These are phyloP conservation scores for Hyperopisus bebe DNA, from an alignment of 2,113 vertebrate genomes.

Conservation along the genomic window DNA sequence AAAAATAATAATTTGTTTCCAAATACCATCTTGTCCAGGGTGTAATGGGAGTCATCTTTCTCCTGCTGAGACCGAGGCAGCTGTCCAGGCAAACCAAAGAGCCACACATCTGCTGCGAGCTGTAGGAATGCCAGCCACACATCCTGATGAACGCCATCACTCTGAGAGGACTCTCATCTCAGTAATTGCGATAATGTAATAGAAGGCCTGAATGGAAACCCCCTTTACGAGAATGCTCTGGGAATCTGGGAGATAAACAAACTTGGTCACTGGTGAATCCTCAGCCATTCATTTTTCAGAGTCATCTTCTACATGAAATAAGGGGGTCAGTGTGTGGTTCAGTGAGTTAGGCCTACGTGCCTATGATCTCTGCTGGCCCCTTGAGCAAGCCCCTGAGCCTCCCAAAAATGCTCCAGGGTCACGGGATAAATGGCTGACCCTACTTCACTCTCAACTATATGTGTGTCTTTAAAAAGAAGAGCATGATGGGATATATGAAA, in stretches of 20 bases:
- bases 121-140: neutral
- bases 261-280: neutral
- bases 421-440: neutral
- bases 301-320: neutral
- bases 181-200: slow-evolving; percentile 5
- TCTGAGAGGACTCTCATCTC: slow-evolving; percentile 1
- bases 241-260: neutral
- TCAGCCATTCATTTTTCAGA: neutral
- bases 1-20: slow-evolving; percentile 10
- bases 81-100: slow-evolving; percentile 14
- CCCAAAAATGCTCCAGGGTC: neutral
- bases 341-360: neutral
- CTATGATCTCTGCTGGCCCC: neutral
- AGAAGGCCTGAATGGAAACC: neutral
- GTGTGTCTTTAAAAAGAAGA: neutral
- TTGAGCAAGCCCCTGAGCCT: neutral
- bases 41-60: neutral
- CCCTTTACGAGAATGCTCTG: neutral
- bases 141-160: neutral
- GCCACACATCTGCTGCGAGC: slow-evolving; percentile 2
- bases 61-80: slow-evolving; percentile 7
- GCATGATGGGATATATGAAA: neutral
- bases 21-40: neutral
- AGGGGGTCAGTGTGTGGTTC: neutral
- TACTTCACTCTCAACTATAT: neutral